Evolutionary conservation across 2,888 invertebrate species (phyloP).

Genomic region (Apamea monoglypha): DNA sequence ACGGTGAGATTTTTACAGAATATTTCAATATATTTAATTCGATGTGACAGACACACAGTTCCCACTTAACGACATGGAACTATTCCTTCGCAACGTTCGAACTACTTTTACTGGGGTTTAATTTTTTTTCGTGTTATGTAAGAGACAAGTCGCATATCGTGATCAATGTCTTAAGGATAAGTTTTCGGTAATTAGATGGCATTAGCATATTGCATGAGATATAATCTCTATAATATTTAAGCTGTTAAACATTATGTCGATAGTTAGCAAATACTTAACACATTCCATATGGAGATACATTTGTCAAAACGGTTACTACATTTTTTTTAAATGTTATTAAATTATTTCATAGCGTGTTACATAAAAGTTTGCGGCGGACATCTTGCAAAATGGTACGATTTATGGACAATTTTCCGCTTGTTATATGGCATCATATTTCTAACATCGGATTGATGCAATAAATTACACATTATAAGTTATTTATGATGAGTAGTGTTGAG

Average conservation of each 20-base stretch:
- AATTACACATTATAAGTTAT: slow-evolving; percentile 38
- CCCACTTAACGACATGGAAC: slow-evolving; percentile 62
- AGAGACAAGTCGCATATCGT: slow-evolving; percentile 82
- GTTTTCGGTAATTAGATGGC: slow-evolving; percentile 86
- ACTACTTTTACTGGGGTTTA: slow-evolving; percentile 79
- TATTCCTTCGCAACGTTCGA: slow-evolving; percentile 73
- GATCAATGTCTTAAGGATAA: slow-evolving; percentile 87
- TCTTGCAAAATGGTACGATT: slow-evolving; percentile 50
- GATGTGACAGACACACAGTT: slow-evolving; percentile 50
- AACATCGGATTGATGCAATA: slow-evolving; percentile 42
- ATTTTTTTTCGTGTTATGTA: slow-evolving; percentile 77
- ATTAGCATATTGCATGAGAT: slow-evolving; percentile 84
- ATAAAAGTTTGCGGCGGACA: slow-evolving; percentile 30
- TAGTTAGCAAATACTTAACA: slow-evolving; percentile 61
- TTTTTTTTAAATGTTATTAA: slow-evolving; percentile 52
- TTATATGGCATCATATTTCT: slow-evolving; percentile 40
- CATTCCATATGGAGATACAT: slow-evolving; percentile 53
- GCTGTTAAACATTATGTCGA: slow-evolving; percentile 57
- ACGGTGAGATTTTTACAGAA: not conserved
- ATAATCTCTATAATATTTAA: slow-evolving; percentile 62
- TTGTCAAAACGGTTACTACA: slow-evolving; percentile 62
- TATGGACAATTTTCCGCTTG: slow-evolving; percentile 53
- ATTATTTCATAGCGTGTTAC: slow-evolving; percentile 47
- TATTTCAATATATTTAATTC: not conserved
- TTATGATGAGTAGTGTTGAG: slow-evolving; percentile 36